These are phyloP conservation scores for Spilogale gracilis DNA, from an alignment of 2,113 vertebrate genomes.

Conservation along the genomic window DNA sequence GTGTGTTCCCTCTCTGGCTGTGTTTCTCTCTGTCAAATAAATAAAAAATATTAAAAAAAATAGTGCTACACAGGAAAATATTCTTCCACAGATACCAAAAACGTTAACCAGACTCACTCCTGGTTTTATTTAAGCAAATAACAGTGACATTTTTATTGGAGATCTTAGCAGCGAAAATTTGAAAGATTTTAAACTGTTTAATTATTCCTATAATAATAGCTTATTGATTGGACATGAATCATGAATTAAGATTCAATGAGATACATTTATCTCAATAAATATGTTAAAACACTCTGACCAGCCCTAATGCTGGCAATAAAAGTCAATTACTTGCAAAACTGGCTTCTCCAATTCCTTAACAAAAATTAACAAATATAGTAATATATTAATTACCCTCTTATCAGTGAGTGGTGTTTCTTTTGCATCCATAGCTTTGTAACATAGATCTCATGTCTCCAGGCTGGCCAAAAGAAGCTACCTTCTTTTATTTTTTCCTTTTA, in stretches of 20 bases:
- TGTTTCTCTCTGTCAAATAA: too few relatives aligned
- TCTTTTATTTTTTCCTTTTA: background rate
- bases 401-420: background rate
- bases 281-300: background rate
- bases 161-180: background rate
- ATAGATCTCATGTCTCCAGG: background rate
- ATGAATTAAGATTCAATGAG: background rate
- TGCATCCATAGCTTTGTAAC: background rate
- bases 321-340: background rate
- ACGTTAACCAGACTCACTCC: background rate
- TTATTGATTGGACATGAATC: background rate
- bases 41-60: background rate
- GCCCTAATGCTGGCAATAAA: background rate
- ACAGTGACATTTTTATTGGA: background rate
- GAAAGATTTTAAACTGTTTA: background rate
- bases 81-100: constrained; percentile 11
- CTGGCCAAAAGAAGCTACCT: background rate
- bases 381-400: constrained; percentile 10
- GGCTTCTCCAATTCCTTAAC: background rate
- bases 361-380: background rate
- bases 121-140: background rate
- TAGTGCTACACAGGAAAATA: background rate
- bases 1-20: too few relatives aligned
- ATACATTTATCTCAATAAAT: background rate
- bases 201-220: background rate